Evolutionary conservation across 2,113 vertebrate genomes (phyloP), one percentile per base, ranked within the genome.

Genomic region (Semicossyphus pulcher): DNA sequence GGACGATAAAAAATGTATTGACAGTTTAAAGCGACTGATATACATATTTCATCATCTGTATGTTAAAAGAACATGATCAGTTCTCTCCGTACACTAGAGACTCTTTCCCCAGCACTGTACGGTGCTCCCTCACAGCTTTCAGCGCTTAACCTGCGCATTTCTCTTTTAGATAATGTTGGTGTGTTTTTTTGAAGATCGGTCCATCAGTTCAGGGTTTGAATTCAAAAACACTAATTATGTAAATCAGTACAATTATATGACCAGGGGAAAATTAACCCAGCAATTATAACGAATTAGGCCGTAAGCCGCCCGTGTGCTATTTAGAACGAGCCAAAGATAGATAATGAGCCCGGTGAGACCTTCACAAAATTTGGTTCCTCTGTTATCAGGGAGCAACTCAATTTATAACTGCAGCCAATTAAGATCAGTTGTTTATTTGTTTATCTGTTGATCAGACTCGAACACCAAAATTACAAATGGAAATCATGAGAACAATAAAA

Each of bases 171-270:
- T n/a, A 73, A 41, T 8, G 16, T 45, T 21, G 10, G 12, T 0
- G 42, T 21, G 32, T 45, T 45, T 48, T 49, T 58, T 26, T 61
- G 21, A 61, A 41, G 31, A 72, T 21, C 63, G 21, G 39, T 61
- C 52, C 53, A 23, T 20, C 51, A 31, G 53, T 56, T 51, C 32
- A 66, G 49, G 49, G 42, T 16, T 70, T 39, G 12, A 72, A 59
- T 76, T 81, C 28, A 26, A 47, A 59, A 45, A 16, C 21, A 58
- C 34, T 77, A 77, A 78, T 86, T 81, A 75, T 65, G 72, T 36
- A 58, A 75, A 78, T 81, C 54, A 39, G 70, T n/a, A 34, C 57
- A 63, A 66, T 80, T 73, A 67, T 37, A 56, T 39, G 48, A 79
- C 54, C 25, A 4, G 34, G 49, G 67, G 58, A 44, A 62, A 78